phyloP scores from a whole-genome alignment of 2,888 invertebrate genomes.

The Nemotelus nigrinus region DNA sequence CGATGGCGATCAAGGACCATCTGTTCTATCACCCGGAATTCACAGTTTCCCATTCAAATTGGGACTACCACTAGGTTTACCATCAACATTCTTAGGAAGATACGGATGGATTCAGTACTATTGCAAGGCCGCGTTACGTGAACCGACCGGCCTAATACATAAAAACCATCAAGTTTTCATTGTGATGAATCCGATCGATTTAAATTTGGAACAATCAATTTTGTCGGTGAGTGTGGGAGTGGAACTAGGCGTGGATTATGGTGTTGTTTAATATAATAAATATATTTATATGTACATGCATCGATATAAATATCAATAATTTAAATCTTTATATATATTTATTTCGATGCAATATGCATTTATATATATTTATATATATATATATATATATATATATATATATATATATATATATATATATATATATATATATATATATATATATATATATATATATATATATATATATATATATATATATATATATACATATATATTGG shows the following conservation, averaged over 20 bases:
- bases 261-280: too few species aligned
- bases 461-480: too few species aligned
- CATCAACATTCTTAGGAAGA: constrained; percentile 92
- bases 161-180: constrained; percentile 98
- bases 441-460: too few species aligned
- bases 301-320: too few species aligned
- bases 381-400: too few species aligned
- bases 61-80: constrained; percentile 87
- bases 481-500: too few species aligned
- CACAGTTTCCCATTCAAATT: constrained; percentile 95
- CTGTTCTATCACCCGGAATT: constrained; percentile 88
- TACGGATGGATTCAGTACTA: constrained; percentile 96
- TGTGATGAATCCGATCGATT: constrained; percentile 94
- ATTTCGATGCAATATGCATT: too few species aligned
- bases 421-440: too few species aligned
- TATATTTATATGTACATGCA: too few species aligned
- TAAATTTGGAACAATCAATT: constrained; percentile 88
- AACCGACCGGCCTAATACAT: constrained; percentile 86
- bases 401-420: too few species aligned
- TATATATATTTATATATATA: too few species aligned
- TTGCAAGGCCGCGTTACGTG: constrained; percentile 88
- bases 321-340: too few species aligned
- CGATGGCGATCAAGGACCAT: constrained; percentile 84
- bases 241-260: not conserved
- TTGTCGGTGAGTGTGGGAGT: constrained; percentile 76